Evolutionary conservation across 2,888 invertebrate species (phyloP), one percentile per base, ranked within the genome.

Genomic region (Rhorus exstirpatorius): DNA sequence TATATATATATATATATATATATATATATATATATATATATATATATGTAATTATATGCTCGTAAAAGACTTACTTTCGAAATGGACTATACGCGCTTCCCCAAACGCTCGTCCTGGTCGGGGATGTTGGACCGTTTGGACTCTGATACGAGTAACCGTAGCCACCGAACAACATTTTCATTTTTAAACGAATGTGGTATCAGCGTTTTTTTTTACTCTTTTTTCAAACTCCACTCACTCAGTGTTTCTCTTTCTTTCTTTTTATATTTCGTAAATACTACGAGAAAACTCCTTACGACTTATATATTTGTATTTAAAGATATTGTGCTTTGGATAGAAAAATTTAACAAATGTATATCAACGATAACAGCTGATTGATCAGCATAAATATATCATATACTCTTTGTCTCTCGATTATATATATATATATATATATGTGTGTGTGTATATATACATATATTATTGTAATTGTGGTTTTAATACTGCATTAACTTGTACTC

Each of bases 11-110:
- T n/a, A n/a, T n/a, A n/a, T n/a, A n/a, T n/a, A n/a, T n/a, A n/a
- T n/a, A n/a, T n/a, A n/a, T n/a, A n/a, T n/a, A n/a, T n/a, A n/a
- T n/a, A n/a, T n/a, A n/a, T n/a, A n/a, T n/a, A n/a, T n/a, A n/a
- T n/a, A n/a, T n/a, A n/a, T n/a, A n/a, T n/a, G n/a, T n/a, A n/a
- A n/a, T n/a, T n/a, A n/a, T n/a, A n/a, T 24, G 21, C 4, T 12
- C 8, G 38, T 21, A 53, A 71, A 1, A 38, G 10, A 91, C 92
- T 92, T 86, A 92, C 92, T 88, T 92, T 87, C 89, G 87, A 79
- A 92, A 92, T 14, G 92, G 92, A 78, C 90, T 92, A 79, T 86
- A 90, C 60, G 89, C 85, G 83, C 87, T 90, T 71, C 91, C 89
- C 92, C 92, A 92, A 44, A 89, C 86, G 53, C 88, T 89, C 70